Evolutionary conservation across 2,113 vertebrate species (phyloP), one percentile per base, ranked within the genome.

Genomic region (Clarias magur): DNA sequence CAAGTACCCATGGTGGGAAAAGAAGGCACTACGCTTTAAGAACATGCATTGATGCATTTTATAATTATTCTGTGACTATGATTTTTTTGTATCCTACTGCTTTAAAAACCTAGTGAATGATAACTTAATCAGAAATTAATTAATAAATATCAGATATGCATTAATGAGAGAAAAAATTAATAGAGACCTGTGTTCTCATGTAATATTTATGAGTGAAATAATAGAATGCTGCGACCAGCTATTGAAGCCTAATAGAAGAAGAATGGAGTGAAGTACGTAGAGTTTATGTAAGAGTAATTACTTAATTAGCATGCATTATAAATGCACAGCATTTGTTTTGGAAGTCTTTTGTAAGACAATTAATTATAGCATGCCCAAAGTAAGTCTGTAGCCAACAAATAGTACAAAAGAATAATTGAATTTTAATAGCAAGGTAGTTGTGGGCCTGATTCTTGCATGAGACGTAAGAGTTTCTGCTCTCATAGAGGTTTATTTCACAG

Each of bases 211-310:
- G 8, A 82, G 80, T 42, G 48, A 48, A 21, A 38, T 63, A 63
- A n/a, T 15, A 53, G 15, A 68, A 48, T 67, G 38, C 15, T 48
- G 17, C 48, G 65, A 38, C 17, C 60, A 53, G n/a, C 62, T 83
- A 53, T 54, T 53, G 27, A 67, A 67, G 81, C 62, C 19, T 34
- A 73, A 38, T 23, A 25, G 53, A 59, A 59, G 27, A 54, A 72
- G 17, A 84, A 84, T 34, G 15, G 27, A 63, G 23, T 59, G 23
- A 73, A 34, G 17, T 84, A 27, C n/a, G 67, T 1, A 83, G 25
- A 85, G 34, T 85, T 60, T 76, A 76, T 85, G 83, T 62, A 42
- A 62, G 56, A 76, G 15, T 59, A 85, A 85, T 85, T 59, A 75
- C 68, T 73, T 85, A 27, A 75, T 76, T 60, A 53, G 21, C 70